These are phyloP conservation scores for Synanthedon formicaeformis DNA, from an alignment of 2,888 invertebrate species.

Conservation along the genomic window DNA sequence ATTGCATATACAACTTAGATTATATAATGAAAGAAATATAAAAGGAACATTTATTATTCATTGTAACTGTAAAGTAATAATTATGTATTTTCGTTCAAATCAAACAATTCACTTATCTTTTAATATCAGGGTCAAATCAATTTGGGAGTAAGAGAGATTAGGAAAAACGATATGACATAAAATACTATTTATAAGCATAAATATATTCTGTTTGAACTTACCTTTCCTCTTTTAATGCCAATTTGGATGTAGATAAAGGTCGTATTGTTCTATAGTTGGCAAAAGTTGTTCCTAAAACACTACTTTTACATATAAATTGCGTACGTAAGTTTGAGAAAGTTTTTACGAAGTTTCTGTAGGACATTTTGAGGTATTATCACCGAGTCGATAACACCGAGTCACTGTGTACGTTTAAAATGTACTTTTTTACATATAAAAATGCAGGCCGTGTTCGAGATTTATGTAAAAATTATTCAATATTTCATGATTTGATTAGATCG, in stretches of 20 bases:
- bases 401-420: conserved; percentile 5
- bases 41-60: no score
- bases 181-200: background rate
- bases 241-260: conserved; percentile 45
- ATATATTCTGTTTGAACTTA: conserved; percentile 23
- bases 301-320: conserved; percentile 33
- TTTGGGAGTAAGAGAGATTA: no score
- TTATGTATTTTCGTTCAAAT: no score
- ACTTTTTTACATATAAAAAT: background rate
- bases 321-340: conserved; percentile 33
- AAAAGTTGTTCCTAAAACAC: conserved; percentile 29
- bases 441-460: background rate
- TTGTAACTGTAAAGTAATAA: no score
- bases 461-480: background rate
- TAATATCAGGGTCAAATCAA: no score
- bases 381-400: conserved; percentile 10
- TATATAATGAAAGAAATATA: no score
- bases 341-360: conserved; percentile 34
- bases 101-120: no score
- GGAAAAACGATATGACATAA: background rate
- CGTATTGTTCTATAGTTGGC: conserved; percentile 33
- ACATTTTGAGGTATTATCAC: conserved; percentile 24
- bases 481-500: background rate
- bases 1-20: no score
- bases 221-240: conserved; percentile 49